A percentile compares a stretch with the other conserved stretches of the same genome.
phyloP scores from a whole-genome alignment of 1,140 invertebrate species.

The Trypoxylus dichotomus region DNA sequence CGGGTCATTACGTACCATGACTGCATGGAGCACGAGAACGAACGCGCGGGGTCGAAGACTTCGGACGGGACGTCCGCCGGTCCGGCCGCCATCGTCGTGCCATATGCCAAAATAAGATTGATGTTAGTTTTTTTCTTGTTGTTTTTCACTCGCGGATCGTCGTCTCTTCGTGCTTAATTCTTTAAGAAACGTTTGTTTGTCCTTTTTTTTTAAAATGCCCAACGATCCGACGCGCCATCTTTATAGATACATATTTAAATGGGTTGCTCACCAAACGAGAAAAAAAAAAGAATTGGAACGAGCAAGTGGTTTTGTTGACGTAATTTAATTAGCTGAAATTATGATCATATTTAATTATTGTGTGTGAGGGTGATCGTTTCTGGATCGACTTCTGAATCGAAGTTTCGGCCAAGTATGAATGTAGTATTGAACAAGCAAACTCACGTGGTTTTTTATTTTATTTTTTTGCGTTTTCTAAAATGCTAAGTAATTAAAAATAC shows the following conservation, averaged over 20 bases:
- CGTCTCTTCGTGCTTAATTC: neutral
- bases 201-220: neutral
- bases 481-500: no score
- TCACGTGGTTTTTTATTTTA: no score
- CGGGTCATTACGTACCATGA: conserved; percentile 45
- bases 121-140: conserved; percentile 1
- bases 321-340: neutral
- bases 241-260: neutral
- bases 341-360: neutral
- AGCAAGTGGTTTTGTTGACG: neutral
- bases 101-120: conserved; percentile 31
- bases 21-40: conserved; percentile 31
- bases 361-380: no score
- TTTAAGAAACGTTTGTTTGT: neutral
- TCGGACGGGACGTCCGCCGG: neutral
- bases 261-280: neutral
- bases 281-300: neutral
- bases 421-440: no score
- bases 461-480: no score
- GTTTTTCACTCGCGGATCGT: neutral
- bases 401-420: no score
- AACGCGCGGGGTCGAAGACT: neutral
- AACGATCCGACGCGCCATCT: neutral
- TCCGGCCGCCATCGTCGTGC: conserved; percentile 11
- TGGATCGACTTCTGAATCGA: no score